Evolutionary conservation across 2,797 vertebrate genomes (phyloP), one percentile per base, ranked within the genome.

Genomic region (Pangasius larnaudii): DNA sequence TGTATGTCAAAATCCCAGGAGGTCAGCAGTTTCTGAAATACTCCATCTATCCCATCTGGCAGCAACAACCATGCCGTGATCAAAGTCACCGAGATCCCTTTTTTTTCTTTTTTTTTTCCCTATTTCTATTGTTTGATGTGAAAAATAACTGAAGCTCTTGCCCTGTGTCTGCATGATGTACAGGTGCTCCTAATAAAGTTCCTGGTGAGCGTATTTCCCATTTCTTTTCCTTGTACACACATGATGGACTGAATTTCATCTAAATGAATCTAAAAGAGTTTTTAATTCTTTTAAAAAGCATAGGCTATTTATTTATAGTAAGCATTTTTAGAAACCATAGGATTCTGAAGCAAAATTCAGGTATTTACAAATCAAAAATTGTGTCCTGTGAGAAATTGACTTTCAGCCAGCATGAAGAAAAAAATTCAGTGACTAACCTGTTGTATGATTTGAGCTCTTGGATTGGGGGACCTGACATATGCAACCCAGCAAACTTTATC

Each of bases 401-500:
- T 79, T 75, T 49, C 4, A 0, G 39, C 51, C 10, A 59, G 33
- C 16, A 3, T 42, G 36, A 36, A 39, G 30, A 5, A 7, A n/a
- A 72, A 46, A 42, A 49, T 33, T 8, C 2, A 53, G 19, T 30
- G 7, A 58, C 49, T 53, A 39, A 78, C 75, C 75, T 78, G 49
- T 61, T 46, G 53, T 81, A 59, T 8, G 33, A 79, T 79, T 16
- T 39, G 33, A 80, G 56, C 33, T 81, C 5, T 81, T 0, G 27
- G 88, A 92, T 91, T 90, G 90, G 90, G 81, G 86, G 88, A 92
- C 86, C 91, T 92, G 91, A 87, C 91, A 90, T 89, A 86, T 67
- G 77, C 85, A 90, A 91, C 87, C 91, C 88, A 91, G 90, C 90
- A 91, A 91, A 91, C 92, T 91, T 88, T 82, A 88, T 87, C 87